Conservation (phyloP, 2,888 invertebrate species). For the Andrena dorsata region DNA sequence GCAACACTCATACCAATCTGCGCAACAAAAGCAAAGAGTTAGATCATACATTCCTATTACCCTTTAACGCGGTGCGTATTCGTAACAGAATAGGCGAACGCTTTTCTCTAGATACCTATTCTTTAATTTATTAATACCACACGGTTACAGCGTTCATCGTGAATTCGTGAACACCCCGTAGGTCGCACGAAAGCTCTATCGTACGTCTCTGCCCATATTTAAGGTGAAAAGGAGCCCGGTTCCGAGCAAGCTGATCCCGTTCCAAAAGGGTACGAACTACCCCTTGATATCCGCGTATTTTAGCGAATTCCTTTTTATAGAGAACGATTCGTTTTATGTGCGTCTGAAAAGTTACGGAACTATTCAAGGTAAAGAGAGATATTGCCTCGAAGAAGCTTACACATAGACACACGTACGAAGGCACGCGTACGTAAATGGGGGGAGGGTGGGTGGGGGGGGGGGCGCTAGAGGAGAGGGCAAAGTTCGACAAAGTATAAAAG, state of each 20-base stretch:
- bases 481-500: slow-evolving; percentile 42
- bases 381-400: slow-evolving; percentile 23
- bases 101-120: too few species aligned
- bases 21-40: too few species aligned
- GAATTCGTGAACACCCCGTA: slow-evolving; percentile 11
- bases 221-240: slow-evolving; percentile 25
- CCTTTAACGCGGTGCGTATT: too few species aligned
- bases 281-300: slow-evolving; percentile 32
- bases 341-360: slow-evolving; percentile 61
- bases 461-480: not conserved
- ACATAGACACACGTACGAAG: not conserved
- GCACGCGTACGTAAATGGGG: not conserved
- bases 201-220: slow-evolving; percentile 9
- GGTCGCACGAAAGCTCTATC: slow-evolving; percentile 8
- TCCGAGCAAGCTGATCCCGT: slow-evolving; percentile 32
- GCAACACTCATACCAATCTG: too few species aligned
- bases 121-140: not conserved
- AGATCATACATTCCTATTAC: too few species aligned
- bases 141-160: not conserved
- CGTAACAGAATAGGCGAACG: too few species aligned
- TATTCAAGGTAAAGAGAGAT: slow-evolving; percentile 51
- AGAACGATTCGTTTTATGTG: slow-evolving; percentile 54
- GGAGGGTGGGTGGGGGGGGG: too few species aligned
- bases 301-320: slow-evolving; percentile 57
- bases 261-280: slow-evolving; percentile 26